Conservation (phyloP, 35 echinoderm and acorn worm genomes). For the Apostichopus parvimensis region DNA sequence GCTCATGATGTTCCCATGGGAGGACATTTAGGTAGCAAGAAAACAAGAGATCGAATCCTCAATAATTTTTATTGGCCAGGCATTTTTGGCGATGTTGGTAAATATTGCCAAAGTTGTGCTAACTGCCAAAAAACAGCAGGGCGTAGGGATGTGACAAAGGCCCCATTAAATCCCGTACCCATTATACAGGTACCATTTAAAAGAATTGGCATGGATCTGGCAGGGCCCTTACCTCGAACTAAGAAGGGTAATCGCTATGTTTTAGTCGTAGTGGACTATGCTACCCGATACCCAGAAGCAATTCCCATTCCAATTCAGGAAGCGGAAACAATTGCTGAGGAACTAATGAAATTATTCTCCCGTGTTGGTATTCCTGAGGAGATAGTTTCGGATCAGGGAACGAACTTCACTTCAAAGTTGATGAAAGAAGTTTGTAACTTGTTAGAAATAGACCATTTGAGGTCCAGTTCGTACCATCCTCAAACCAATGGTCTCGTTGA, state of each 20-base stretch:
- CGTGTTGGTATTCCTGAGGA: conserved; percentile 74
- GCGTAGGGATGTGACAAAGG: neutral
- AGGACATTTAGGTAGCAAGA: too few species aligned
- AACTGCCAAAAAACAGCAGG: neutral
- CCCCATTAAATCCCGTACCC: too few species aligned
- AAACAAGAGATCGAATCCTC: too few species aligned
- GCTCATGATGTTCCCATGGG: too few species aligned
- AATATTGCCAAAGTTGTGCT: too few species aligned
- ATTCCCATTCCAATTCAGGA: conserved; percentile 61
- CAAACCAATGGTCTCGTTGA: conserved; percentile 76
- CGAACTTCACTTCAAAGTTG: conserved; percentile 59
- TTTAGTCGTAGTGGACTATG: conserved; percentile 63
- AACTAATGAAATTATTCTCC: conserved; percentile 64
- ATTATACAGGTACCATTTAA: too few species aligned
- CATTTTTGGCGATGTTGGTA: neutral
- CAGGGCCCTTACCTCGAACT: too few species aligned
- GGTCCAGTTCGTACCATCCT: conserved; percentile 68
- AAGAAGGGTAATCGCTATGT: too few species aligned
- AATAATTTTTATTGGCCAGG: neutral
- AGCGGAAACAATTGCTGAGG: conserved; percentile 68
- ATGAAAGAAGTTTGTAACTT: conserved; percentile 73
- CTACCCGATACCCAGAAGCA: conserved; percentile 72
- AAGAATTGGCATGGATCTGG: too few species aligned
- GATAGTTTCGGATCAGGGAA: conserved; percentile 73
- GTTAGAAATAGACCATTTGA: conserved; percentile 61